Percentiles rank a stretch among this genome's conserved stretches.
Conservation (phyloP, 2,113 vertebrate genomes). For the Cacatua alba region DNA sequence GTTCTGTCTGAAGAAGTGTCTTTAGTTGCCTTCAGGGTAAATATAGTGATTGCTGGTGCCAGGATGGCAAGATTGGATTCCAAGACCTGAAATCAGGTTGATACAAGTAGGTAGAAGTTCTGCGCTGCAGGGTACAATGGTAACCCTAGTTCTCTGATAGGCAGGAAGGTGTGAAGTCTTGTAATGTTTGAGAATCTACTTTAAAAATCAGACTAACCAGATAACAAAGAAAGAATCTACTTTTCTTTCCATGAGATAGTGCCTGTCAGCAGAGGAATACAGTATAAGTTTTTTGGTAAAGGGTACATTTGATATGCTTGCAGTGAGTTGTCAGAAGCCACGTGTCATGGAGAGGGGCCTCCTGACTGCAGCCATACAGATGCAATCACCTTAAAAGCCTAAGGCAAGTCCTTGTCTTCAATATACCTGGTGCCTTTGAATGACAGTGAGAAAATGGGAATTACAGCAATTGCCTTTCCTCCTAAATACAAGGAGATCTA, state of each 20-base stretch:
- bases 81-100: background rate
- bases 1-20: background rate
- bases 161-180: background rate
- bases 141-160: background rate
- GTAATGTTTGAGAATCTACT: background rate
- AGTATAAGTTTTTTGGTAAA: background rate
- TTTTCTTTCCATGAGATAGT: background rate
- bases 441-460: background rate
- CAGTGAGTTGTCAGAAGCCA: background rate
- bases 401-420: background rate
- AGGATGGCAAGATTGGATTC: background rate
- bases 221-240: background rate
- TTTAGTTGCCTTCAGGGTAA: background rate
- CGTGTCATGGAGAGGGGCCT: accelerated
- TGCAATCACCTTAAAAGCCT: background rate
- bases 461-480: background rate
- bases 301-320: background rate
- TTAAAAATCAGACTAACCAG: background rate
- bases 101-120: background rate
- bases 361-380: accelerated
- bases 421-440: background rate
- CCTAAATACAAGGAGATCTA: background rate
- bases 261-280: background rate
- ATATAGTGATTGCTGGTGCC: background rate
- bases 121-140: no score